Evolutionary conservation across 2,888 invertebrate genomes (phyloP).

Genomic region (Melinaea menophilus): DNA sequence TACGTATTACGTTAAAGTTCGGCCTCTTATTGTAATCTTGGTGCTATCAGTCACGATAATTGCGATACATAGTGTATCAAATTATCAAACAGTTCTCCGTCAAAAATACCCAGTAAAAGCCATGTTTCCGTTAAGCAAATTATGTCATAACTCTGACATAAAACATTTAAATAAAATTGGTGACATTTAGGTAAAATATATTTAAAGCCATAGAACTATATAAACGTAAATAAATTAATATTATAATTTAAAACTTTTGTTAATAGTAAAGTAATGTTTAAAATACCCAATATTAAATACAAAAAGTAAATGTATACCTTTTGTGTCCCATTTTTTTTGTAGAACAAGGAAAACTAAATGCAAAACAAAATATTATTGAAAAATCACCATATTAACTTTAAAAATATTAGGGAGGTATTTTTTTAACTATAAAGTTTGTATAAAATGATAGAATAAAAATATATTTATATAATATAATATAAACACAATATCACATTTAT

Average conservation of each 20-base stretch:
- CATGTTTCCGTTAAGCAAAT: constrained; percentile 28
- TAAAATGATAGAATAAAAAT: background rate
- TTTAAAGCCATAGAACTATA: constrained; percentile 7
- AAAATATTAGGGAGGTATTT: background rate
- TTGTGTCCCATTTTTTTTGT: no score
- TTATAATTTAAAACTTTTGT: no score
- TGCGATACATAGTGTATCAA: constrained; percentile 21
- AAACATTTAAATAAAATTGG: constrained; percentile 22
- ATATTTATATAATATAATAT: no score
- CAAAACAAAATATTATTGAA: no score
- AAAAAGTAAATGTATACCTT: no score
- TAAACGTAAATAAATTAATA: background rate
- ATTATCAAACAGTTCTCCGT: constrained; percentile 22
- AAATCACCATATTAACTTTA: no score
- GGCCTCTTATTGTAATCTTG: constrained; percentile 1
- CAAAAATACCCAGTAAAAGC: constrained; percentile 20
- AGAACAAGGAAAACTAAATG: no score
- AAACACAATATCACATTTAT: constrained; percentile 8
- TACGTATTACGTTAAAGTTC: constrained; percentile 6
- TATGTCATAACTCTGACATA: constrained; percentile 22
- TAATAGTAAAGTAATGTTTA: no score
- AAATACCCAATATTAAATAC: no score
- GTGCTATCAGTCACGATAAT: constrained; percentile 13
- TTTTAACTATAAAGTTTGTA: background rate
- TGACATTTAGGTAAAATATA: constrained; percentile 27